Conservation (phyloP, 2,888 invertebrate genomes). For the Apodemia zela region DNA sequence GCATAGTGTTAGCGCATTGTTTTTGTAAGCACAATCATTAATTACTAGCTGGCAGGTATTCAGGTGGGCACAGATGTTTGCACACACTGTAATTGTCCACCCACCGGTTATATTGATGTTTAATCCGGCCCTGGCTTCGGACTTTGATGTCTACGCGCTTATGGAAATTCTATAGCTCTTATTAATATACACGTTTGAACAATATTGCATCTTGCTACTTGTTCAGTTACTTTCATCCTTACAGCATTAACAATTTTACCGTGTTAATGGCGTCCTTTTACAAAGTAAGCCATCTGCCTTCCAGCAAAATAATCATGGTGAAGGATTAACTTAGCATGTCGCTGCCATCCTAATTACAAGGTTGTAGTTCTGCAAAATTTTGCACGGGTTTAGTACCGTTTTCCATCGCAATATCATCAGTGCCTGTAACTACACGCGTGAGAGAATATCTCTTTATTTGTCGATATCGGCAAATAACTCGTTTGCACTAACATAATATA, state of each 20-base stretch:
- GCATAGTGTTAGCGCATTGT: conserved; percentile 65
- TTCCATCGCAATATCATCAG: too few species aligned
- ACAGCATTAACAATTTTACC: background rate
- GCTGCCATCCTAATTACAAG: too few species aligned
- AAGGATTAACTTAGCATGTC: too few species aligned
- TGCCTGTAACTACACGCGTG: too few species aligned
- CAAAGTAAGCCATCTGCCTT: too few species aligned
- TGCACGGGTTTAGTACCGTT: too few species aligned
- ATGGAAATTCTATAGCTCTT: background rate
- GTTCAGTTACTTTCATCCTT: background rate
- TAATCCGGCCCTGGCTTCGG: conserved; percentile 49
- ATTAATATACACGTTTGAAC: background rate
- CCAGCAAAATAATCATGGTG: too few species aligned
- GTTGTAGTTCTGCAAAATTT: too few species aligned
- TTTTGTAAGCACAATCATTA: conserved; percentile 63
- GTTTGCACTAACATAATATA: too few species aligned
- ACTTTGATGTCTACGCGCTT: conserved; percentile 18
- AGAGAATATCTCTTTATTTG: too few species aligned
- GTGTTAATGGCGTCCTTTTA: too few species aligned
- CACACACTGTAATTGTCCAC: conserved; percentile 61
- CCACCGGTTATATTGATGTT: conserved; percentile 51
- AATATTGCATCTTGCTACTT: background rate
- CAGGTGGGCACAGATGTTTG: conserved; percentile 60
- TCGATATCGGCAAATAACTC: too few species aligned
- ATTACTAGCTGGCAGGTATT: conserved; percentile 51